Evolutionary conservation across 2,888 invertebrate species (phyloP).

Genomic region (Biston stratarius): DNA sequence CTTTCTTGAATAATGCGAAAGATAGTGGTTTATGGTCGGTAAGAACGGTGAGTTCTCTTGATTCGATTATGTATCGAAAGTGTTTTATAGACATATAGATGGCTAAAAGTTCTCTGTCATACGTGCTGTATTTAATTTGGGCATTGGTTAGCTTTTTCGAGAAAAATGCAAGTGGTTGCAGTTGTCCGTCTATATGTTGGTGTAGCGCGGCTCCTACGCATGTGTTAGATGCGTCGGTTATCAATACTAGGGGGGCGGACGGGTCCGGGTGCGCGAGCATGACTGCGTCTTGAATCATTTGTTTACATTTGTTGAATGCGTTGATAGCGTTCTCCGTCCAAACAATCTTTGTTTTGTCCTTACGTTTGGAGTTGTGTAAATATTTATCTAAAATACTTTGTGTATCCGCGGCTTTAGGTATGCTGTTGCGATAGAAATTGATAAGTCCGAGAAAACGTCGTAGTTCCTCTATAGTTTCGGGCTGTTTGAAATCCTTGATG

Average conservation of each 20-base stretch:
- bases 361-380: background rate
- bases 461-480: conserved; percentile 1
- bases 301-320: background rate
- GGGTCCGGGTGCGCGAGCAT: too few relatives aligned
- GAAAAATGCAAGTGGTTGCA: background rate
- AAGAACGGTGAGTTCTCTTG: background rate
- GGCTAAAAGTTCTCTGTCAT: background rate
- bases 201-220: background rate
- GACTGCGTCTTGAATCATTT: too few relatives aligned
- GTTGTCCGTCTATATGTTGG: background rate
- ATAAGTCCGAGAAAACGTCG: background rate
- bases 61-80: background rate
- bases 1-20: background rate
- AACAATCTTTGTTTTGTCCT: background rate
- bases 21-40: background rate
- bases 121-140: background rate
- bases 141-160: background rate
- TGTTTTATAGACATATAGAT: background rate
- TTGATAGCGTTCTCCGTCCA: background rate
- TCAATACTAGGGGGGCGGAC: too few relatives aligned
- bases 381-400: background rate
- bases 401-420: background rate
- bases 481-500: background rate
- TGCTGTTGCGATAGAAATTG: background rate
- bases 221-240: background rate